These are phyloP conservation scores for Mustelus asterias DNA, from an alignment of 2,113 vertebrate genomes.

Conservation along the genomic window DNA sequence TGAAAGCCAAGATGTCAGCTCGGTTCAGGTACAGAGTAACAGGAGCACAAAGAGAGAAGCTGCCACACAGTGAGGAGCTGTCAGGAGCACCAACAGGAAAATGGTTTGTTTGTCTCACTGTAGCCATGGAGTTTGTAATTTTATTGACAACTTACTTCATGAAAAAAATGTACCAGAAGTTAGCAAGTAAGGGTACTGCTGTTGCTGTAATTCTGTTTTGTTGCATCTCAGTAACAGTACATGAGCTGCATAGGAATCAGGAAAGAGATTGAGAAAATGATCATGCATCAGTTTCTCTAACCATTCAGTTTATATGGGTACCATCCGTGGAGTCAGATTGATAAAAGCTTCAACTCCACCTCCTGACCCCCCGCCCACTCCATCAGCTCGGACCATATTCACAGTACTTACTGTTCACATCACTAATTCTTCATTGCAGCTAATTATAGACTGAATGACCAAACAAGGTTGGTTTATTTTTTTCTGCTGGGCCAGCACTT, in stretches of 20 bases:
- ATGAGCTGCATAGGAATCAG: neutral
- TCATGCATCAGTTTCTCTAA: neutral
- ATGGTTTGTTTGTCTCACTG: neutral
- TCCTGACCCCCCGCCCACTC: too few relatives aligned
- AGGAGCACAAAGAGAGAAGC: neutral
- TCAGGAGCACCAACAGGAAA: neutral
- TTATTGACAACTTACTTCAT: neutral
- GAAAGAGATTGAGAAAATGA: neutral
- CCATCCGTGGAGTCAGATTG: neutral
- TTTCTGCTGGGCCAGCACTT: neutral
- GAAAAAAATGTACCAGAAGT: neutral
- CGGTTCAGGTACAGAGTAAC: neutral
- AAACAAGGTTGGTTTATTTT: neutral
- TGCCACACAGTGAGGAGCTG: neutral
- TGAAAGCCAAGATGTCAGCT: neutral
- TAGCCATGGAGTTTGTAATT: neutral
- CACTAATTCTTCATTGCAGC: neutral
- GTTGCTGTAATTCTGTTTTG: neutral
- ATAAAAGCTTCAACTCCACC: neutral
- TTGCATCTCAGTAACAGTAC: neutral
- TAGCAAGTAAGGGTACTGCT: neutral
- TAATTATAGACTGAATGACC: neutral
- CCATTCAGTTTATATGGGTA: too few relatives aligned
- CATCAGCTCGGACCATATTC: neutral
- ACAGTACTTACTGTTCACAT: neutral